Evolutionary conservation across 2,797 vertebrate genomes (phyloP), one percentile per base, ranked within the genome.

Genomic region (Vultur gryphus): DNA sequence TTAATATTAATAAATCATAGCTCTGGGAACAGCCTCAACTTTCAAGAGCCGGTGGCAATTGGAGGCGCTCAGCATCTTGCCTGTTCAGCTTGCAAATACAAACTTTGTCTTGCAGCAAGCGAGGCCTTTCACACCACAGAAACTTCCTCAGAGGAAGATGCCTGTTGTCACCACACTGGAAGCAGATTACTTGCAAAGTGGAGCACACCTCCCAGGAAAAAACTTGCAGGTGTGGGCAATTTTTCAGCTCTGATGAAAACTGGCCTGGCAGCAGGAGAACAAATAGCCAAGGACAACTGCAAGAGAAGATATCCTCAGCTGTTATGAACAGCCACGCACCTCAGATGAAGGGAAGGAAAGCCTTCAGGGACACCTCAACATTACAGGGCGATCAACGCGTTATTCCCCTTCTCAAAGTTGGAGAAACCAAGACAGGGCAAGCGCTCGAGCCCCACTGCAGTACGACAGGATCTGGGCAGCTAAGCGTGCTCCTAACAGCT

Each of bases 361-460:
- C 24, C 57, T 66, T 55, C 2, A 13, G 33, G 35, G 39, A 59
- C 31, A 86, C 20, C 57, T 81, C 55, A 72, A 41, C 51, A 31
- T 39, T 46, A 54, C 18, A 77, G 25, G 26, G n/a, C 4, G 4
- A 61, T 29, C 33, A 70, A 20, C 0, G 0, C 1, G 1, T 29
- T 77, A 52, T 28, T 79, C 9, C 39, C 28, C n/a, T 77, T 70
- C 54, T 80, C 81, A 82, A 61, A 77, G n/a, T 0, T 41, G 43
- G 31, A 15, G 46, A 85, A 83, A 59, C 21, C 33, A 64, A 44
- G 54, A 35, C 4, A 75, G 46, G 25, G 9, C 10, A 89, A 71
- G 54, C 1, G 2, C 49, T 79, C 3, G 2, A 87, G 66, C n/a
- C 39, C 16, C 1, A 0, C 19, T 76, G 66, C 29, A 54, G 33